These are phyloP conservation scores for Perizoma flavofasciatum DNA, from an alignment of 2,888 invertebrate genomes.

Conservation along the genomic window DNA sequence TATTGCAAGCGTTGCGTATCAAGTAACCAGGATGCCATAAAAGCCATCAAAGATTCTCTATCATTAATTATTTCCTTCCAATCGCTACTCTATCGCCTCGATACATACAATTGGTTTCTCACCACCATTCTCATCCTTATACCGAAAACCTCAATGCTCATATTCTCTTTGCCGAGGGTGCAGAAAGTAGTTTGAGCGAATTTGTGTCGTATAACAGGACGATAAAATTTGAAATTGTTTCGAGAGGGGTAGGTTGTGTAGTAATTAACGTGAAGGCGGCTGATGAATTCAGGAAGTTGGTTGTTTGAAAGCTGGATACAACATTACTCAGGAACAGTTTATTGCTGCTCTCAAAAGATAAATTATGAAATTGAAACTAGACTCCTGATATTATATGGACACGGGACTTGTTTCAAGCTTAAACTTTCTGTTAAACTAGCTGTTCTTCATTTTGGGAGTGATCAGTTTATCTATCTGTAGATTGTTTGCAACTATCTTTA, in stretches of 20 bases:
- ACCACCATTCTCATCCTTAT: conserved; percentile 7
- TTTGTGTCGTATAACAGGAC: neutral
- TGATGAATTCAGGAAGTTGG: conserved; percentile 30
- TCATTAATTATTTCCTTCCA: conserved; percentile 34
- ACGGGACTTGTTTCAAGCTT: too few relatives aligned
- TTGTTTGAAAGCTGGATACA: conserved; percentile 20
- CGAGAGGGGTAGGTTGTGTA: neutral
- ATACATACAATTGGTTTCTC: conserved; percentile 16
- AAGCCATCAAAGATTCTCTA: conserved; percentile 25
- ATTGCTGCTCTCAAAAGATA: neutral
- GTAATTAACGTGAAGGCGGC: conserved; percentile 28
- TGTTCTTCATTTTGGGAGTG: too few relatives aligned
- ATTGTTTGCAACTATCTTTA: too few relatives aligned
- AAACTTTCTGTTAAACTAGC: too few relatives aligned
- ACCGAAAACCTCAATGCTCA: neutral
- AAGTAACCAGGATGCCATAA: conserved; percentile 11
- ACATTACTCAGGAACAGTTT: neutral
- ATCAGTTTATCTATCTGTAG: too few relatives aligned
- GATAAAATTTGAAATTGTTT: conserved; percentile 2
- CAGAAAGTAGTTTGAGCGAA: neutral
- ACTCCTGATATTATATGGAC: too few relatives aligned
- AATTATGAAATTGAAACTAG: too few relatives aligned
- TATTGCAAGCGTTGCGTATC: conserved; percentile 19
- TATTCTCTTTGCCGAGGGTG: neutral
- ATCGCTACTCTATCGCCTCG: conserved; percentile 21